Evolutionary conservation across 1,140 invertebrate genomes (phyloP), one percentile per base, ranked within the genome.

Genomic region (Calosoma granatense): DNA sequence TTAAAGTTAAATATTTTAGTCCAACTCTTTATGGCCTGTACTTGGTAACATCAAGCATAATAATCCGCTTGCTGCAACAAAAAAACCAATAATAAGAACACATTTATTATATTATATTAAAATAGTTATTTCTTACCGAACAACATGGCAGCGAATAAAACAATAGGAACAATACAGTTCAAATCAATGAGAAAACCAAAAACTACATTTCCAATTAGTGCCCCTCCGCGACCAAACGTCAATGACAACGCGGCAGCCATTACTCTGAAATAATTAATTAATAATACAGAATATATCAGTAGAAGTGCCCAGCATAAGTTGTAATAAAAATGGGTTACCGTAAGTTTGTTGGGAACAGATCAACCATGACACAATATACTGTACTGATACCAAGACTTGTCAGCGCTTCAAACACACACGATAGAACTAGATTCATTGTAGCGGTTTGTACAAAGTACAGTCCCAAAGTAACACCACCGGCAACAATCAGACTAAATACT

Each of bases 321-420:
- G 15, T 30, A 30, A 30, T 30, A 30, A 6, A 30, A 30, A 30
- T 30, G 14, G 14, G 62, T 71, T 71, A 85, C 85, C 85, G 84
- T 63, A 88, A 76, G 75, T 87, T 86, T 51, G 86, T 88, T 60
- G 86, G 86, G 72, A 87, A 88, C 61, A 87, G 72, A 68, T 88
- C 85, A 54, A 87, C 85, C 63, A 87, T 80, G 14, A 86, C 81
- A 65, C 84, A 87, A 69, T 86, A 86, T 22, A 87, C 79, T 54
- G 85, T 76, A 70, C 83, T 85, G 65, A 87, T 87, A 59, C 82
- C 84, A 51, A 87, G 74, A 22, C 85, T 86, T 9, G 85, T 87
- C 14, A 87, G 71, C 0, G 85, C 84, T 73, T 87, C 85, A 71
- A 87, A 88, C 41, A 87, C 78, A 64, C 84, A 86, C 0, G 85